Conservation (phyloP, 2,888 invertebrate genomes). For the Zonitis immaculata region DNA sequence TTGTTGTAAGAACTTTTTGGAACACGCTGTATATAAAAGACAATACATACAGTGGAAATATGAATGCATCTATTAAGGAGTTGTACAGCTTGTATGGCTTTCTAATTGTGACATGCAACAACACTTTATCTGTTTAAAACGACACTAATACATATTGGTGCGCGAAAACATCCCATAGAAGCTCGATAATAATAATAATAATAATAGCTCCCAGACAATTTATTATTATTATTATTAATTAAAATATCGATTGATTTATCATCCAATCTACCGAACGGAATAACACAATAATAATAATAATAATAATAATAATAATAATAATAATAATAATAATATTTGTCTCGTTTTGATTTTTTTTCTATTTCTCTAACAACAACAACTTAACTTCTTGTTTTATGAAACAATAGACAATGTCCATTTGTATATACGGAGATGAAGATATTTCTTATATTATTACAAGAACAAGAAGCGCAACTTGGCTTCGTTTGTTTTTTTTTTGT, state of each 20-base stretch:
- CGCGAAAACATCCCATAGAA: constrained; percentile 6
- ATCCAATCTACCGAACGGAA: constrained; percentile 1
- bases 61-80: constrained; percentile 29
- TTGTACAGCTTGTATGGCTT: constrained; percentile 14
- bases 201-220: too few species aligned
- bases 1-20: too few species aligned
- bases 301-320: too few species aligned
- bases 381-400: too few species aligned
- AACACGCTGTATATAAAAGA: neutral
- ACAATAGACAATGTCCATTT: too few species aligned
- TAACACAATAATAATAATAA: too few species aligned
- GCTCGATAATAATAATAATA: neutral
- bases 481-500: too few species aligned
- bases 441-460: too few species aligned
- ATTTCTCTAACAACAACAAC: too few species aligned
- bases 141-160: constrained; percentile 3
- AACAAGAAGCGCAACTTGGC: too few species aligned
- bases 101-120: constrained; percentile 8
- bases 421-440: too few species aligned
- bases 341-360: neutral
- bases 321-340: neutral
- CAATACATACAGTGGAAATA: neutral
- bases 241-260: constrained; percentile 5
- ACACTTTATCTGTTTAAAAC: too few species aligned
- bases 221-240: constrained; percentile 2